Percentiles rank a stretch among this genome's conserved stretches.
Conservation (phyloP, 2,888 invertebrate species). For the Microchrysa polita region DNA sequence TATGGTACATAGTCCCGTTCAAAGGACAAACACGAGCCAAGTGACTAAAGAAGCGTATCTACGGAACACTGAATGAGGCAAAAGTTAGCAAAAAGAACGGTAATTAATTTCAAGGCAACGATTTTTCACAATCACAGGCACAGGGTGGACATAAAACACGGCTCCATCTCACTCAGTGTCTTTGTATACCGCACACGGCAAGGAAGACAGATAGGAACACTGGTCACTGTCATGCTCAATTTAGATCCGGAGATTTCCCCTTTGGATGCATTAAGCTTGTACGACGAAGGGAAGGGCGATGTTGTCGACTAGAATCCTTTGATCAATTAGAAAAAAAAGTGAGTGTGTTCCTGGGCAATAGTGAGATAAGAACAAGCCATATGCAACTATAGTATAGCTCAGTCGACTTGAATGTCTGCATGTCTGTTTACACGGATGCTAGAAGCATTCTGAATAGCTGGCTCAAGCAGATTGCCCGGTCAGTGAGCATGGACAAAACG, state of each 20-base stretch:
- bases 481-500: slow-evolving; percentile 28
- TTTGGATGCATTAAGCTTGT: slow-evolving; percentile 8
- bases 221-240: slow-evolving; percentile 35
- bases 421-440: not conserved
- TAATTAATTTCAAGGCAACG: slow-evolving; percentile 36
- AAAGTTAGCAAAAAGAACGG: slow-evolving; percentile 17
- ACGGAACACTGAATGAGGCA: not conserved
- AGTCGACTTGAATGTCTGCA: slow-evolving; percentile 28
- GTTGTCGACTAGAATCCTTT: slow-evolving; percentile 32
- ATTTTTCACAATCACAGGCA: slow-evolving; percentile 34
- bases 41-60: not conserved
- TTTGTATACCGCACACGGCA: not conserved
- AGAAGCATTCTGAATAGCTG: not conserved
- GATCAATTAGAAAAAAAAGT: slow-evolving; percentile 28
- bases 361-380: slow-evolving; percentile 27
- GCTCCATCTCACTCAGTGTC: not conserved
- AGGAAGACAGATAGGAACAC: slow-evolving; percentile 20
- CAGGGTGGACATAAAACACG: slow-evolving; percentile 23
- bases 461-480: slow-evolving; percentile 28
- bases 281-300: not conserved
- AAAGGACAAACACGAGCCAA: not conserved
- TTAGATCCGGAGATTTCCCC: slow-evolving; percentile 16
- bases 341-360: slow-evolving; percentile 1
- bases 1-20: not conserved
- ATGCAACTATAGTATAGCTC: slow-evolving; percentile 2